Conservation (phyloP, 1,140 invertebrate genomes). For the Mizuhopecten yessoensis region DNA sequence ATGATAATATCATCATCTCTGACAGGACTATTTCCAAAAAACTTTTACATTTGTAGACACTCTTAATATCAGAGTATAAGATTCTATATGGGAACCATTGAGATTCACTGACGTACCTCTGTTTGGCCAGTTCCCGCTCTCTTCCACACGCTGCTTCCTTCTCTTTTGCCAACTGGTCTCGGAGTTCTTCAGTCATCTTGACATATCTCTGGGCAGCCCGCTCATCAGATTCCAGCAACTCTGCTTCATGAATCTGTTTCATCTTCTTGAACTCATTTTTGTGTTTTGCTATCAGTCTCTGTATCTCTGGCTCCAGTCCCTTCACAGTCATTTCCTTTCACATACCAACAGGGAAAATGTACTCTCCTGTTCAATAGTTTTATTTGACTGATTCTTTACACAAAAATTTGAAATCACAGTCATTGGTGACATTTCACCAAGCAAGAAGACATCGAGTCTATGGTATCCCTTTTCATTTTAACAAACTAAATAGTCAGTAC, state of each 20-base stretch:
- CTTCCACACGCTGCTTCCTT: conserved; percentile 82
- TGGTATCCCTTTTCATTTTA: too few relatives aligned
- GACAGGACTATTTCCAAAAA: too few relatives aligned
- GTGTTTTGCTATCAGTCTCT: conserved; percentile 83
- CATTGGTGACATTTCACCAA: too few relatives aligned
- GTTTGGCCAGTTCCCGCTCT: conserved; percentile 81
- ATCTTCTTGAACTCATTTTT: conserved; percentile 83
- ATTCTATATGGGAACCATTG: too few relatives aligned
- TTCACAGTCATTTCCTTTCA: conserved; percentile 84
- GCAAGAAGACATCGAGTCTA: too few relatives aligned
- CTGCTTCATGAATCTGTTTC: conserved; percentile 83
- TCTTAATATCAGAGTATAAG: too few relatives aligned
- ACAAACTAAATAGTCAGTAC: too few relatives aligned
- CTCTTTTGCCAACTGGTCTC: conserved; percentile 82
- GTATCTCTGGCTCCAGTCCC: conserved; percentile 84
- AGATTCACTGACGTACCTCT: conserved; percentile 71
- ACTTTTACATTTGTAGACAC: too few relatives aligned
- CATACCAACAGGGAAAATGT: background rate
- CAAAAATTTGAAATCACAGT: too few relatives aligned
- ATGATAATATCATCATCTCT: too few relatives aligned
- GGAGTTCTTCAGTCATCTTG: conserved; percentile 82
- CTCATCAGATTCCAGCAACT: conserved; percentile 82
- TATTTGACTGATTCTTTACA: too few relatives aligned
- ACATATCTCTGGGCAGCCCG: conserved; percentile 82
- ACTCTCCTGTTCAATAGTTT: too few relatives aligned